phyloP scores from a whole-genome alignment of 2,797 vertebrate genomes.

The Melanotaenia trifasciata region DNA sequence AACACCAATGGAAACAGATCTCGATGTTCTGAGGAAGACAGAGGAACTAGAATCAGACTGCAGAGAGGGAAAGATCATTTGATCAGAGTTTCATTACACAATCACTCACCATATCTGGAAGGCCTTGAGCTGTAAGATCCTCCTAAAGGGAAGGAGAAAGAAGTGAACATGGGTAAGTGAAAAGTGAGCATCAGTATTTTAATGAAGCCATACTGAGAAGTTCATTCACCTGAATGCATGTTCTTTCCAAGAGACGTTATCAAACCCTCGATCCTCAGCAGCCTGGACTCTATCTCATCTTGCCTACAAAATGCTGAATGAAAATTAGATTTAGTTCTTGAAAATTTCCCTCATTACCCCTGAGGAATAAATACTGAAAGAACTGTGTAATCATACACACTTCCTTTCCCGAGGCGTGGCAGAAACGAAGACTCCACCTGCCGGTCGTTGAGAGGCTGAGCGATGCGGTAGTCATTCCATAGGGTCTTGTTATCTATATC shows the following conservation, averaged over 20 bases:
- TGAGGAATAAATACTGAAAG: not conserved
- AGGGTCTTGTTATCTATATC: slow-evolving; percentile 87
- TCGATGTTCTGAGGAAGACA: slow-evolving; percentile 56
- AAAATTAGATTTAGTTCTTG: not conserved
- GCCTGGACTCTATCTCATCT: slow-evolving; percentile 82
- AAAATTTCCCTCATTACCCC: rapidly evolving
- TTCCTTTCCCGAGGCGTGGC: slow-evolving; percentile 72
- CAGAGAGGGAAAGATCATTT: not conserved
- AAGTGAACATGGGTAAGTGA: slow-evolving; percentile 11
- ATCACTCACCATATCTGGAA: slow-evolving; percentile 62
- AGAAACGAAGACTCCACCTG: slow-evolving; percentile 89
- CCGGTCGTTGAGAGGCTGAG: slow-evolving; percentile 87
- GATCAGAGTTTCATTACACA: not conserved
- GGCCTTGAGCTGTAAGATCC: slow-evolving; percentile 33
- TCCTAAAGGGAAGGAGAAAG: slow-evolving; percentile 42
- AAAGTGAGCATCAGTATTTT: not conserved
- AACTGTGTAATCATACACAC: slow-evolving; percentile 62
- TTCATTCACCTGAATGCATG: slow-evolving; percentile 66
- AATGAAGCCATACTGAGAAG: not conserved
- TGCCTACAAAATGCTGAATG: slow-evolving; percentile 84
- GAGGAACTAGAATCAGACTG: slow-evolving; percentile 17
- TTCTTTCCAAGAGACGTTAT: slow-evolving; percentile 84
- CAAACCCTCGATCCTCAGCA: slow-evolving; percentile 86
- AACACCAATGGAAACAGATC: slow-evolving; percentile 82
- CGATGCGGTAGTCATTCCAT: slow-evolving; percentile 87